A percentile compares a stretch with the other conserved stretches of the same genome.
phyloP scores from a whole-genome alignment of 2,113 vertebrate genomes.

The Malurus alboscapulatus region DNA sequence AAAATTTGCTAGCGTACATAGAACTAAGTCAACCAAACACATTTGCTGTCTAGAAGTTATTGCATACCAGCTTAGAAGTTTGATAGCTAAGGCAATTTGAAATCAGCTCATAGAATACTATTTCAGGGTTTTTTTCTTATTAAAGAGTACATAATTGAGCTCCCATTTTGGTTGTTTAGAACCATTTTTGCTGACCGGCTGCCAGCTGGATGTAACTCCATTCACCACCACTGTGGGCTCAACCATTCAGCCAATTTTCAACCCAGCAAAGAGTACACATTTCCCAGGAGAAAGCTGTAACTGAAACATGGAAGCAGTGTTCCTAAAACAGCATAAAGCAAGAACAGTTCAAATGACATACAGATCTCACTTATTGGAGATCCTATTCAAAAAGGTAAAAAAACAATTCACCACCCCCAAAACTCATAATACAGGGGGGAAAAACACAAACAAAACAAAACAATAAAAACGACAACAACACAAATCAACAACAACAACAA shows the following conservation, averaged over 20 bases:
- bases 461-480: neutral
- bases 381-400: rapidly evolving
- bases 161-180: neutral
- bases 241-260: rapidly evolving
- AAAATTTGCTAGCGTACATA: neutral
- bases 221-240: neutral
- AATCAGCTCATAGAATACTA: neutral
- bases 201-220: no score
- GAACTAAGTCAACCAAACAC: neutral
- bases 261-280: rapidly evolving
- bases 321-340: neutral
- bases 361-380: neutral
- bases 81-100: neutral
- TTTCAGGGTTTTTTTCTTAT: neutral
- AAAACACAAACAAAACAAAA: neutral
- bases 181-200: neutral
- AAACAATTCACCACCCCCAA: rapidly evolving
- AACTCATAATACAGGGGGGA: rapidly evolving
- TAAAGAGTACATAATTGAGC: neutral
- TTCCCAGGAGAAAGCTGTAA: neutral
- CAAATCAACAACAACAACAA: no score
- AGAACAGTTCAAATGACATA: neutral
- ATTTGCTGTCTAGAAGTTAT: neutral
- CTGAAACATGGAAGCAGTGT: neutral
- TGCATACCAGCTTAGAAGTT: neutral